Base-by-base conservation (phyloP, 2,888 invertebrate genomes). In the Hermaeophaga mercurialis region DNA sequence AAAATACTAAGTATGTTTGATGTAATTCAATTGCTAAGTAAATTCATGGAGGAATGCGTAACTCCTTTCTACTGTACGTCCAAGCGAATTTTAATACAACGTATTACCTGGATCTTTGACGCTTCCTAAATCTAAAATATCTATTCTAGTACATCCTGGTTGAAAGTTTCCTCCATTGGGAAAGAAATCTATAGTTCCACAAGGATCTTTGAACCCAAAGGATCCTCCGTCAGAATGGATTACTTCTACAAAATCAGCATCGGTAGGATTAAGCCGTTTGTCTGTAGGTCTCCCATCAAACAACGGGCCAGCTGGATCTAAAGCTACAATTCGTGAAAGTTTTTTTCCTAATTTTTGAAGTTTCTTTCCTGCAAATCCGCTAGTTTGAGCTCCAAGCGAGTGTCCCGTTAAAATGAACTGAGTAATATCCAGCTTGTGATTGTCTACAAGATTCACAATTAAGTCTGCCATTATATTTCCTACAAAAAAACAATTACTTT, bases 161-260 rank as follows among this genome's bases (percentile, higher is more conserved):
- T 75, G 75, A 9, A 60, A 65, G 9, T 55, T 63, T 1, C 74
- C 74, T 6, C 73, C 72, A 63, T 75, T 75, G 5, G 70, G 69
- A 43, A 66, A 74, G 56, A 75, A 73, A 54, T 75, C 74, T 5
- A 70, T 66, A 3, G 73, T 73, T 24, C 75, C 74, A 26, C 63
- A 59, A 12, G 68, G 26, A 2, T 50, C 36, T 7, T 56, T 48
- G 36, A 66, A 68, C 1, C 73, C 74, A 46, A 73, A 70, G 11
- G 65, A 66, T 14, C 68, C 70, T 28, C 67, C 70, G 47, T 74
- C 68, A 0, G 72, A 68, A 50, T 75, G 75, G 6, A 75, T 61
- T 4, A 74, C 69, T 44, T 70, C 66, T 1, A 75, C 74, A 3
- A 74, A 64, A 26, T 71, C 62, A 7, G 73, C 74, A 47, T 73